Evolutionary conservation across 2,113 vertebrate species (phyloP), one percentile per base, ranked within the genome.

Genomic region (Zeus faber): DNA sequence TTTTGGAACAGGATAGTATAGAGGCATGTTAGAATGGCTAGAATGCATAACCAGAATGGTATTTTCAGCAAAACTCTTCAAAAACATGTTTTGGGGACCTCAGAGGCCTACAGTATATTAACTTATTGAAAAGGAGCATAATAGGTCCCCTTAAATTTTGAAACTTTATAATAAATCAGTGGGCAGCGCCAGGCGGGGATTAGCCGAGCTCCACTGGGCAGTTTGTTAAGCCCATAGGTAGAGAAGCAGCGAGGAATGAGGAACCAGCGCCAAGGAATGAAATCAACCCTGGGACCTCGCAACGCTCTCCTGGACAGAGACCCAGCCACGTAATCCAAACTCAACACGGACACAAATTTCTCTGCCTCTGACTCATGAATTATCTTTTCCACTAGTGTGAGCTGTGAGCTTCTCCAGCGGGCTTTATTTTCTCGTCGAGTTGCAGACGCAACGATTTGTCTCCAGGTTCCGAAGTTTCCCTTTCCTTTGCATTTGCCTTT

Each of bases 141-240:
- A n/a, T n/a, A n/a, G n/a, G n/a, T n/a, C n/a, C n/a, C n/a, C n/a
- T n/a, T n/a, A n/a, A n/a, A n/a, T n/a, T n/a, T n/a, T n/a, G n/a
- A n/a, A 83, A 85, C 81, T 85, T 76, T 65, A 70, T 82, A 80
- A 84, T 87, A 87, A 85, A 86, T 80, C 73, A 77, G 64, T 50
- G 69, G 70, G 62, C 62, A 75, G 60, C 46, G 63, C 72, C 72
- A 62, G 66, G 67, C 45, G 60, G 50, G 87, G 84, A 90, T 89
- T 88, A 90, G 75, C 68, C 37, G 48, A 52, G 80, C 84, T 85
- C 74, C 79, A 76, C 65, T 65, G 79, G 81, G 76, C 85, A 72
- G 78, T 87, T 83, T 85, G 76, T 85, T 85, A 82, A 83, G 73
- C 73, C n/a, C n/a, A n/a, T 78, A 65, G 25, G 59, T 76, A 73